A percentile compares a stretch with the other conserved stretches of the same genome.
Evolutionary conservation across 2,888 invertebrate genomes (phyloP).

Genomic region (Dione juno): DNA sequence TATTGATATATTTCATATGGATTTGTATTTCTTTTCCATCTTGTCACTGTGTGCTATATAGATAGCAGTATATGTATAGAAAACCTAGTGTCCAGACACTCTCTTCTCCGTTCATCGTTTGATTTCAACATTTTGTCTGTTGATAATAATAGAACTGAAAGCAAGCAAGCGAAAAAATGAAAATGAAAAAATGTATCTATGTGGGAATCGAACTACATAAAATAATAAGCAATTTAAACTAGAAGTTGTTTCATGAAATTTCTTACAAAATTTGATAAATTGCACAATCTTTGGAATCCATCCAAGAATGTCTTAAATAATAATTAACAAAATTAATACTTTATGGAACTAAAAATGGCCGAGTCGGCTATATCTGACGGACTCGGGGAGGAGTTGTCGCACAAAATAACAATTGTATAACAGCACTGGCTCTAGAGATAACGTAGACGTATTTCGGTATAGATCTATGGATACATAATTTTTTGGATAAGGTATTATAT

Average conservation of each 20-base stretch:
- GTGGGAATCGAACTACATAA: too few relatives aligned
- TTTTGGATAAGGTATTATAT: conserved; percentile 28
- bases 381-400: conserved; percentile 29
- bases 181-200: too few relatives aligned
- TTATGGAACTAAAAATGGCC: conserved; percentile 17
- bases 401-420: conserved; percentile 38
- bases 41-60: too few relatives aligned
- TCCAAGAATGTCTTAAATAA: conserved; percentile 10
- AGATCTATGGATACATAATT: background rate
- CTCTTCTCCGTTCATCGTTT: too few relatives aligned
- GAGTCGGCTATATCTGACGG: conserved; percentile 17
- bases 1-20: too few relatives aligned
- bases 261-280: conserved; percentile 1
- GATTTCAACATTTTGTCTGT: too few relatives aligned
- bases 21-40: too few relatives aligned
- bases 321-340: conserved; percentile 17
- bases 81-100: too few relatives aligned
- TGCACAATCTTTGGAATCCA: background rate
- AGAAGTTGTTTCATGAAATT: background rate
- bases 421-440: conserved; percentile 41
- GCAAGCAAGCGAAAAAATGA: too few relatives aligned
- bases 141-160: background rate
- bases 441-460: conserved; percentile 31
- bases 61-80: too few relatives aligned
- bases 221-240: background rate